Evolutionary conservation across 2,797 vertebrate genomes (phyloP).

Genomic region (Coranthus polyacanthus): DNA sequence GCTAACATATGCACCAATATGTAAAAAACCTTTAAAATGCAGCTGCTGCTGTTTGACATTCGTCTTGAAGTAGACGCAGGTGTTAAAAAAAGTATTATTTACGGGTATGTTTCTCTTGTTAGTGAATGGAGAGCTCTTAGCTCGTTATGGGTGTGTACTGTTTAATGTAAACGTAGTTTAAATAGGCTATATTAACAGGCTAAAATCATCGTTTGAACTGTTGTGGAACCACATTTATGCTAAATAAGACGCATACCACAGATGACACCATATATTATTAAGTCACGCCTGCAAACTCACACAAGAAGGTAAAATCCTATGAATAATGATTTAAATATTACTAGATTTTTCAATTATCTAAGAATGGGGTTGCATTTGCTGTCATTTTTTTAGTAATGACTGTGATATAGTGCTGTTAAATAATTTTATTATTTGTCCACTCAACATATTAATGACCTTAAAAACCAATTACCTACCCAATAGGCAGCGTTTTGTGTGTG

Average conservation of each 20-base stretch:
- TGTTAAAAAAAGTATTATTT: neutral
- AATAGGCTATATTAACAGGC: neutral
- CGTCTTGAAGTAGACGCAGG: neutral
- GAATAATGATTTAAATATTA: no score
- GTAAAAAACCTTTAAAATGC: neutral
- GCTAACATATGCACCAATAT: constrained; percentile 7
- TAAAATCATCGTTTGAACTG: neutral
- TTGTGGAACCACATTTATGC: neutral
- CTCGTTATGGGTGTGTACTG: constrained; percentile 43
- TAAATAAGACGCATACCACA: no score
- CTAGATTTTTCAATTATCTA: no score
- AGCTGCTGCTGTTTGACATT: neutral
- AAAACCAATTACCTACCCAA: constrained; percentile 19
- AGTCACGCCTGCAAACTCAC: neutral
- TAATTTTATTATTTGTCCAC: constrained; percentile 16
- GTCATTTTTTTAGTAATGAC: no score
- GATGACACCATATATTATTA: neutral
- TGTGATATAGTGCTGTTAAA: neutral
- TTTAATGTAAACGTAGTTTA: constrained; percentile 13
- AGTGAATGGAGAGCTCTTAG: neutral
- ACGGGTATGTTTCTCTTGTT: neutral
- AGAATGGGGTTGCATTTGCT: no score
- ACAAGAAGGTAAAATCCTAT: no score
- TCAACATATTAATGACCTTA: constrained; percentile 13
- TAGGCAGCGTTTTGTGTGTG: constrained; percentile 11